A percentile compares a stretch with the other conserved stretches of the same genome.
Conservation (phyloP, 2,888 invertebrate genomes). For the Eurytoma adleriae region DNA sequence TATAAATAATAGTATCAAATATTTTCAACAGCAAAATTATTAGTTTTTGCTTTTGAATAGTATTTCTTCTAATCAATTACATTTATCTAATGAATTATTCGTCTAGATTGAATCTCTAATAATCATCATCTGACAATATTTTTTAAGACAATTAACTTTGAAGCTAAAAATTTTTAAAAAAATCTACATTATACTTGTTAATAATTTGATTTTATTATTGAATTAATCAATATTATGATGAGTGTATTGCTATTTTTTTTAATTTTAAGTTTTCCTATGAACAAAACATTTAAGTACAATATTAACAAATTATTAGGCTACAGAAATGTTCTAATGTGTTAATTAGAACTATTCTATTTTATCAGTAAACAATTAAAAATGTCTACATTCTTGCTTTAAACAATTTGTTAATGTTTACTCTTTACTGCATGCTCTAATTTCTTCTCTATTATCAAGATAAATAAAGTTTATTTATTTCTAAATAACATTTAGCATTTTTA, state of each 20-base stretch:
- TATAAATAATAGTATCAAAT: slow-evolving; percentile 45
- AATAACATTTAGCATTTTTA: slow-evolving; percentile 11
- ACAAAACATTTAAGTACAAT: not conserved
- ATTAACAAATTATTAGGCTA: slow-evolving; percentile 20
- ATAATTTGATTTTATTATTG: slow-evolving; percentile 15
- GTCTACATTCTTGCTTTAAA: slow-evolving; percentile 11
- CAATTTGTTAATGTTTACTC: slow-evolving; percentile 15
- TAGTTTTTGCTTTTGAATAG: slow-evolving; percentile 6
- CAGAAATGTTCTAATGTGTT: slow-evolving; percentile 1
- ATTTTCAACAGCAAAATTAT: slow-evolving; percentile 31
- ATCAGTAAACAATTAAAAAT: slow-evolving; percentile 1
- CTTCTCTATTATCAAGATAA: not conserved
- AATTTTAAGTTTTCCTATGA: slow-evolving; percentile 9
- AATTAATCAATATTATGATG: slow-evolving; percentile 8
- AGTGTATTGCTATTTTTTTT: slow-evolving; percentile 9
- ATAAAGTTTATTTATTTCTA: slow-evolving; percentile 9
- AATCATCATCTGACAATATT: slow-evolving; percentile 6
- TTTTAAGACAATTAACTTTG: slow-evolving; percentile 19
- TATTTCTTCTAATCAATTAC: too few relatives aligned
- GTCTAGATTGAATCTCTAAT: not conserved
- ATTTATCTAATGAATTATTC: too few relatives aligned
- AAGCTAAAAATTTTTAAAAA: slow-evolving; percentile 26
- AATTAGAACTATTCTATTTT: not conserved
- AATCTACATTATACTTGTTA: slow-evolving; percentile 15
- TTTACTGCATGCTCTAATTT: not conserved